These are phyloP conservation scores for Eupithecia inturbata DNA, from an alignment of 2,888 invertebrate species.

Conservation along the genomic window DNA sequence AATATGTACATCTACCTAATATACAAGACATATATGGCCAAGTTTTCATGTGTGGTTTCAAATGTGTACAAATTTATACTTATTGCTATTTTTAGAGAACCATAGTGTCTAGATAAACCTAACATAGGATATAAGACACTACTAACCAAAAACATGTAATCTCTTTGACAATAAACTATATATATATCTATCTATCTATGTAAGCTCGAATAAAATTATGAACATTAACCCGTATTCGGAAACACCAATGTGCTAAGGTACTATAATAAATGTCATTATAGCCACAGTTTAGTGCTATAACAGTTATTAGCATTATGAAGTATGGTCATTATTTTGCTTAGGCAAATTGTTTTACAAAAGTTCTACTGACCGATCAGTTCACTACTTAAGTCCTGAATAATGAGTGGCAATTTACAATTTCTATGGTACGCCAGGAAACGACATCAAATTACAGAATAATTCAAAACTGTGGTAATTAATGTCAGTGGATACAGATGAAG, in stretches of 20 bases:
- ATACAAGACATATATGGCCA: neutral
- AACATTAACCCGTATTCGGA: constrained; percentile 1
- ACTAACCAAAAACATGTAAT: too few relatives aligned
- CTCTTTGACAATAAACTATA: too few relatives aligned
- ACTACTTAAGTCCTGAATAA: constrained; percentile 51
- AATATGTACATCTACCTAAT: neutral
- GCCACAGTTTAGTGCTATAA: constrained; percentile 26
- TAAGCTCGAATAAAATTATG: neutral
- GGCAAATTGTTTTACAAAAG: constrained; percentile 39
- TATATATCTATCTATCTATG: too few relatives aligned
- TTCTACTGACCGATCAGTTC: constrained; percentile 32
- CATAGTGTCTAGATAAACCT: too few relatives aligned
- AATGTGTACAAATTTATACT: too few relatives aligned
- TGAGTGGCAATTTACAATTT: constrained; percentile 41
- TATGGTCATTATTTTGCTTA: constrained; percentile 41
- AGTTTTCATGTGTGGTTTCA: too few relatives aligned
- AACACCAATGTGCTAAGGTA: constrained; percentile 10
- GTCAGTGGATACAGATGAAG: constrained; percentile 36
- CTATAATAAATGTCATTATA: constrained; percentile 23
- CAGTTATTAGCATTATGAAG: constrained; percentile 30
- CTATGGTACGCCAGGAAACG: constrained; percentile 54
- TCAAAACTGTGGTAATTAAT: constrained; percentile 61
- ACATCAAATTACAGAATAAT: constrained; percentile 73
- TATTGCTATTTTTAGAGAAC: too few relatives aligned
- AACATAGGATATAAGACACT: too few relatives aligned